These are phyloP conservation scores for Ischnura elegans DNA, from an alignment of 2,888 invertebrate genomes.

Conservation along the genomic window DNA sequence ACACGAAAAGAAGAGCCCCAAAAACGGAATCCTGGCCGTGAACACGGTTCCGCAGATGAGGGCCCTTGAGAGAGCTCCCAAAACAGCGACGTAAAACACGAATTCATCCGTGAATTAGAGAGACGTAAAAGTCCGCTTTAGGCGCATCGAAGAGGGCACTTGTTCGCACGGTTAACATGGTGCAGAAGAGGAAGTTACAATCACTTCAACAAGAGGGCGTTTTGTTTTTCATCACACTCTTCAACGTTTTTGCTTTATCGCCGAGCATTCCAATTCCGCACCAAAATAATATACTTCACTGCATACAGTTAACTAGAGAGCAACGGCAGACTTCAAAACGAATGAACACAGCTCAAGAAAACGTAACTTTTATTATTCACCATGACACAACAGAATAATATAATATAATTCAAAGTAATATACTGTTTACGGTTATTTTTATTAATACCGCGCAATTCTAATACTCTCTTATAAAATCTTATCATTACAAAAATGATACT, in stretches of 20 bases:
- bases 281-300: background rate
- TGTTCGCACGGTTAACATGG: background rate
- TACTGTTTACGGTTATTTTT: too few relatives aligned
- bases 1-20: background rate
- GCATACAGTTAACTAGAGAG: too few relatives aligned
- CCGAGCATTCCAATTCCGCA: background rate
- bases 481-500: too few relatives aligned
- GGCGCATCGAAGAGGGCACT: background rate
- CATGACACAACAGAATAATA: too few relatives aligned
- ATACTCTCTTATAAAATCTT: too few relatives aligned
- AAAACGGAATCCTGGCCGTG: background rate
- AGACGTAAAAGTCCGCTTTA: background rate
- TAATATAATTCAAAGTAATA: too few relatives aligned
- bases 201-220: background rate
- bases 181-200: background rate
- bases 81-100: slow-evolving; percentile 21
- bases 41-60: background rate
- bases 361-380: too few relatives aligned
- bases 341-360: too few relatives aligned
- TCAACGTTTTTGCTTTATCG: background rate
- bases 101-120: background rate
- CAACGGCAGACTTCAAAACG: too few relatives aligned
- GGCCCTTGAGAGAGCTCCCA: background rate
- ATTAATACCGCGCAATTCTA: too few relatives aligned
- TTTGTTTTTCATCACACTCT: background rate